Percentiles rank a stretch among this genome's conserved stretches.
phyloP scores from a whole-genome alignment of 2,113 vertebrate species.

The Eclectus roratus region DNA sequence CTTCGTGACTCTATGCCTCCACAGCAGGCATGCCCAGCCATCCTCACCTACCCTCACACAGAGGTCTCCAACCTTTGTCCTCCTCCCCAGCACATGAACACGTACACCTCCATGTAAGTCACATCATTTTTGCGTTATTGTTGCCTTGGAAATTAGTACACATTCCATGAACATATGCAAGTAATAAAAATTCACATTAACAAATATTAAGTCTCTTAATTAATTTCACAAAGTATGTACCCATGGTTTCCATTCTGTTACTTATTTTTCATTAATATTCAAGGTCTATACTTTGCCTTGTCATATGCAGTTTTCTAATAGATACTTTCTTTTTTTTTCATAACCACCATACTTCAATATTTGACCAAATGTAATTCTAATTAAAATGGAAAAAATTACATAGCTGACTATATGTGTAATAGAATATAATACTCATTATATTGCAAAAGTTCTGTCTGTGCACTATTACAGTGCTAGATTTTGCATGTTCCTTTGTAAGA shows the following conservation, averaged over 20 bases:
- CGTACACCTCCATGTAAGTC: background rate
- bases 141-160: background rate
- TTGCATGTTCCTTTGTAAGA: background rate
- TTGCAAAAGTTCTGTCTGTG: background rate
- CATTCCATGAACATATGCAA: background rate
- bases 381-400: background rate
- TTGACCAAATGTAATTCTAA: background rate
- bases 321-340: background rate
- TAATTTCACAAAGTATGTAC: background rate
- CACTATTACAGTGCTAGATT: background rate
- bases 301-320: background rate
- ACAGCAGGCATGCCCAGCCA: background rate
- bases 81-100: background rate
- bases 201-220: background rate
- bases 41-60: background rate
- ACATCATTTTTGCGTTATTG: background rate
- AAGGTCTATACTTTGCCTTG: background rate
- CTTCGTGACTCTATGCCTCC: background rate
- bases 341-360: background rate
- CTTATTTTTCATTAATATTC: background rate
- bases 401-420: background rate
- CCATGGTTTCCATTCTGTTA: background rate
- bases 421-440: background rate
- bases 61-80: background rate
- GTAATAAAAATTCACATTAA: background rate